Base-by-base conservation (phyloP, 2,888 invertebrate genomes). In the Himalopsyche anomala region DNA sequence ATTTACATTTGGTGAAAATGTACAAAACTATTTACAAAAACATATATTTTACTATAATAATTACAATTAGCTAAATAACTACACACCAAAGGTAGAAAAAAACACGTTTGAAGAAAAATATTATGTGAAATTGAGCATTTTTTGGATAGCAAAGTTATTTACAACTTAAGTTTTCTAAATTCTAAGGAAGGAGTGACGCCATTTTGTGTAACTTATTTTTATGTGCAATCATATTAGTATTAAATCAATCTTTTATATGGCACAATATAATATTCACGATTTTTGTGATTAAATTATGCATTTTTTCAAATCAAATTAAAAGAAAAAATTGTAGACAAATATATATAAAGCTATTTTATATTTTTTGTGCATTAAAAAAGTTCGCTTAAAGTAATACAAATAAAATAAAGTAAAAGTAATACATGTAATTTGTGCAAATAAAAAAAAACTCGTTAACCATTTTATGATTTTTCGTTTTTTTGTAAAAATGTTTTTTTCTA, bases 241-340 rank as follows among this genome's bases (percentile, higher is more conserved):
- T 42, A 36, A 80, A 36, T 62, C 28, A 79, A 80, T 81, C 55
- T 81, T 38, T 36, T 55, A 80, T 86, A 87, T 87, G 87, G 87
- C 87, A 87, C 87, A 80, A 81, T 56, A 62, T 82, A 82, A 82
- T 62, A 87, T 87, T 87, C 87, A 87, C 87, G 87, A 79, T 45
- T 69, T 55, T 83, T 74, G 51, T 51, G 51, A 51, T 51, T 51
- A 15, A 51, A 51, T 51, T 15, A 51, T 51, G 51, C 5, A 15
- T 51, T 51, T 51, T 51, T 51, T 51, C 51, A 51, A 15, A 51
- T 51, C 51, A 51, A 15, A 51, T 9, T 51, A 15, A 15, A 15
- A 12, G 3, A 15, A 12, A 51, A 45, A 0, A 45, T 45, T 51
- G 2, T 45, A 15, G 12, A 51, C 15, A 15, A 12, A 51, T 15